A percentile compares a stretch with the other conserved stretches of the same genome.
These are phyloP conservation scores for Semaprochilodus insignis DNA, from an alignment of 2,797 vertebrate species.

Conservation along the genomic window DNA sequence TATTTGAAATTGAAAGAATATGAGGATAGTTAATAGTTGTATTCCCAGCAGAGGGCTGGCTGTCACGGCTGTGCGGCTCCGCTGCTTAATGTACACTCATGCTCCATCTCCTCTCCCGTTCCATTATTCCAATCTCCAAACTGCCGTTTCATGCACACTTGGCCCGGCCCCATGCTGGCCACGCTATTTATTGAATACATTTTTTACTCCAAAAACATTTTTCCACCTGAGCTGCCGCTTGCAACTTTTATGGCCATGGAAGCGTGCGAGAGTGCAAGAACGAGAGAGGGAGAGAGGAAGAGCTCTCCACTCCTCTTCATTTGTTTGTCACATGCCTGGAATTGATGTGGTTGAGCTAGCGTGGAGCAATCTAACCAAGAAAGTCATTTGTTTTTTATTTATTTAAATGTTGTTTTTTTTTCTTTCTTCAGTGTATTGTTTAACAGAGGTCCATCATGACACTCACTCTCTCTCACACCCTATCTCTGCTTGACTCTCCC, in stretches of 20 bases:
- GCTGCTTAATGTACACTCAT: constrained; percentile 99
- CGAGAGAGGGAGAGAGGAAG: constrained; percentile 49
- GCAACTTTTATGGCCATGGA: constrained; percentile 92
- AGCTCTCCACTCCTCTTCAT: constrained; percentile 44
- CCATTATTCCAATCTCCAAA: constrained; percentile 95
- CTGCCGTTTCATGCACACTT: constrained; percentile 96
- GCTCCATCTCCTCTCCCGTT: constrained; percentile 94
- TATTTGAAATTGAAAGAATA: constrained; percentile 93
- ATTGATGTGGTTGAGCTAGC: constrained; percentile 86
- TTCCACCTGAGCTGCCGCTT: constrained; percentile 99
- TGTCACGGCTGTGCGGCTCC: constrained; percentile 91
- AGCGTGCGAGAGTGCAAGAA: constrained; percentile 72
- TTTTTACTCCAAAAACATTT: constrained; percentile 91
- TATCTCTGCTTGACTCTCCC: constrained; percentile 73
- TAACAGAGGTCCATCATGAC: constrained; percentile 45
- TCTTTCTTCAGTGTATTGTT: constrained; percentile 42
- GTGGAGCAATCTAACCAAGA: constrained; percentile 94
- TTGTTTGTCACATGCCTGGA: constrained; percentile 66
- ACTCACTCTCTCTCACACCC: constrained; percentile 70
- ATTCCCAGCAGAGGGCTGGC: constrained; percentile 91
- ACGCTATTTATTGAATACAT: constrained; percentile 99
- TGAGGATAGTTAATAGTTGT: constrained; percentile 98
- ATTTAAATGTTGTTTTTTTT: constrained; percentile 40
- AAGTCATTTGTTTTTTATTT: constrained; percentile 81
- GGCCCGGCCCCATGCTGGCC: constrained; percentile 94